A percentile compares a stretch with the other conserved stretches of the same genome.
These are phyloP conservation scores for Heliconius hewitsoni DNA, from an alignment of 1,140 invertebrate genomes.

Conservation along the genomic window DNA sequence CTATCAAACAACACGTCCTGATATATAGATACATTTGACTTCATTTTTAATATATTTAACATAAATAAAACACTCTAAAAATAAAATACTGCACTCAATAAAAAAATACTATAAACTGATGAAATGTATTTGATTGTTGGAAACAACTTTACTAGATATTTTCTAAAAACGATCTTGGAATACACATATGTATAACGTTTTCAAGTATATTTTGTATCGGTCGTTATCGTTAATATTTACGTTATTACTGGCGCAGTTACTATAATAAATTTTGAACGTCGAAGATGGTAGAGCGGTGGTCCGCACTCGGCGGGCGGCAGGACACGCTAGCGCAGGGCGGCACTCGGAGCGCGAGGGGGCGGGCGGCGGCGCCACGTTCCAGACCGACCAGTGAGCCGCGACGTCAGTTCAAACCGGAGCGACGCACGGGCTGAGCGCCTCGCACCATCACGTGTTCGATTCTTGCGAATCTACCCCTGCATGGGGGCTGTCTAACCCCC, in stretches of 20 bases:
- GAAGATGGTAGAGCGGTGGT: slow-evolving; percentile 22
- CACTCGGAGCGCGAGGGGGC: slow-evolving; percentile 45
- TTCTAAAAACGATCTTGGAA: not conserved
- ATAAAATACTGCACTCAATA: too few relatives aligned
- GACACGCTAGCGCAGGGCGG: slow-evolving; percentile 57
- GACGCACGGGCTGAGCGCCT: slow-evolving; percentile 65
- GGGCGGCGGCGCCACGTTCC: slow-evolving; percentile 41
- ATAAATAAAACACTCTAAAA: too few relatives aligned
- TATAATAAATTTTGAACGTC: slow-evolving; percentile 11
- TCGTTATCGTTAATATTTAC: not conserved
- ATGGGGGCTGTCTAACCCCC: slow-evolving; percentile 33
- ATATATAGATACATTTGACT: too few relatives aligned
- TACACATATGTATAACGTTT: not conserved
- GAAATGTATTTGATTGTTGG: not conserved
- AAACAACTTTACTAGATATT: not conserved
- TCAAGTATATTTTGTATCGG: not conserved
- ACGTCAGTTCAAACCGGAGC: slow-evolving; percentile 67
- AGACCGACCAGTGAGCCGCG: slow-evolving; percentile 33
- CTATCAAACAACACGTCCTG: too few relatives aligned
- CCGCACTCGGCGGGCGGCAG: slow-evolving; percentile 12
- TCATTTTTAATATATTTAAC: too few relatives aligned
- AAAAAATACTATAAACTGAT: too few relatives aligned
- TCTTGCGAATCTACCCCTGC: slow-evolving; percentile 50
- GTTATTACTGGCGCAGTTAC: not conserved
- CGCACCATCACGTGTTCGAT: slow-evolving; percentile 53